Evolutionary conservation across 2,797 vertebrate species (phyloP), one percentile per base, ranked within the genome.

Genomic region (Aythya fuligula): DNA sequence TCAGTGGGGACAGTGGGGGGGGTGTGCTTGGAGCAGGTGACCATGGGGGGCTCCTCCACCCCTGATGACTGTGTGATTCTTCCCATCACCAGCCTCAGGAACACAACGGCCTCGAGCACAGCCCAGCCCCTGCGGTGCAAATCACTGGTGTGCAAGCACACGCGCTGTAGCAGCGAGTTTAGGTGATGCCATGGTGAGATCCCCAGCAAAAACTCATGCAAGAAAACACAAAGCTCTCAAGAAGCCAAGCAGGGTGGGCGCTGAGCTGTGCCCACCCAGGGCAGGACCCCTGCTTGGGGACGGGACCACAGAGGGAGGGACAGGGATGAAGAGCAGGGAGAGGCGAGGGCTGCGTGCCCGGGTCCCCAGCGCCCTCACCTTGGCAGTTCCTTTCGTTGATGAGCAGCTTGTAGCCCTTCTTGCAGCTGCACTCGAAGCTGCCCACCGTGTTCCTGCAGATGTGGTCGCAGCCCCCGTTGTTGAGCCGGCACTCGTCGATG

Each of bases 391-490:
- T 98, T 96, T 99, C 99, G 14, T 99, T 99, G 97, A 99, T 99
- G 97, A 99, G 98, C 88, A 99, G 98, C 95, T 99, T 99, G 98
- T 99, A 99, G 91, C 99, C 99, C 93, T 99, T 99, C 98, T 98
- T 99, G 98, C 99, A 99, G 98, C 99, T 99, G 98, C 99, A 99
- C 94, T 99, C 99, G 1, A 99, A 99, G 98, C 99, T 99, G 94
- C 99, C 99, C 95, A 99, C 99, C 0, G 99, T 99, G 98, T 99
- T 99, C 87, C 99, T 98, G 96, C 99, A 99, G 96, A 99, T 98
- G 77, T 99, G 99, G 95, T 99, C 99, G 38, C 99, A 99, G 77
- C 99, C 99, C 0, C 99, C 99, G 3, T 99, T 99, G 98, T 99
- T 99, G 82, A 99, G 97, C 60, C 98, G 99, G 79, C 99, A 99